Base-by-base conservation (phyloP, 1,140 invertebrate genomes). In the Himalopsyche phryganea region DNA sequence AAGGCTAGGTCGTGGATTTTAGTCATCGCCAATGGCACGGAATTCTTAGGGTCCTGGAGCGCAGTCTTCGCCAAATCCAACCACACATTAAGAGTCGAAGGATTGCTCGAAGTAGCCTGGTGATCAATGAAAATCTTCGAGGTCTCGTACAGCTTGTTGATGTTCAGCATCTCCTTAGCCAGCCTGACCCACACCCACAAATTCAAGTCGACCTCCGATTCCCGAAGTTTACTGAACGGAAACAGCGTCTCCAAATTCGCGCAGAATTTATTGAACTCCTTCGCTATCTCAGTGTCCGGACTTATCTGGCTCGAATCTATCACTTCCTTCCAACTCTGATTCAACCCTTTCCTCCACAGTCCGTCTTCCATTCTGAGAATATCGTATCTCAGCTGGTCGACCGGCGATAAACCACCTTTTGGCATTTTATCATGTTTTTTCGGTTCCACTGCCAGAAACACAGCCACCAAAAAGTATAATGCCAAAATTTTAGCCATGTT, bases 51-150 rank as follows among this genome's bases (percentile, higher is more conserved):
- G 63, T 85, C 81, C 36, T 77, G 73, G 13, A 89, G 68, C 14
- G 87, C 73, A 0, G 78, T 76, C 35, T 86, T 78, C 0, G 83
- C 79, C 40, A 90, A 70, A 69, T 86, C 81, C 9, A 79, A 59
- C 76, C 85, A 84, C n/a, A 80, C 80, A 42, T 73, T 76, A 36
- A 68, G 69, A 5, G 73, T 79, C 13, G 74, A 78, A 13, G 69
- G 80, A 15, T 75, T 73, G 13, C 68, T 60, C 1, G 72, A 75
- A 7, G 74, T 70, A 19, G 44, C 68, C 38, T 71, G 79, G 66
- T 78, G 78, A 57, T 76, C 74, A 64, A 81, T 75, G 62, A 83
- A 81, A 46, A 78, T 69, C 2, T 82, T 65, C 62, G 86, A 87
- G 2, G 76, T 76, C 57, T 76, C 75, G 64, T 86, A 87, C 7